A percentile compares a stretch with the other conserved stretches of the same genome.
Conservation (phyloP, 2,888 invertebrate genomes). For the Polietes domitor region DNA sequence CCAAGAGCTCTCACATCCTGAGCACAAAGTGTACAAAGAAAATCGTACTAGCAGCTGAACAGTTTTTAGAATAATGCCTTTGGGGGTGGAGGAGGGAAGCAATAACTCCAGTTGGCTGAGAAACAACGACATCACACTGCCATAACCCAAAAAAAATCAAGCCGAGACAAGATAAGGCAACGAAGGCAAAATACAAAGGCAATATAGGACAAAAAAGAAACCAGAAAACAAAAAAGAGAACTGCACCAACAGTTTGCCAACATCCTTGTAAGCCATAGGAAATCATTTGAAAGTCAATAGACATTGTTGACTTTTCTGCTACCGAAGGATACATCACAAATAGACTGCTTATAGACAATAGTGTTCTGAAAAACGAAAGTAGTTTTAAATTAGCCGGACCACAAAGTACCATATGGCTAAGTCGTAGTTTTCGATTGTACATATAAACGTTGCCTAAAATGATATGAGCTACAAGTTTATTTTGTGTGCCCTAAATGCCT, state of each 20-base stretch:
- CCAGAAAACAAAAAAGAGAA: background rate
- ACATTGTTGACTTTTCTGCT: background rate
- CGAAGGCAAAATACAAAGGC: background rate
- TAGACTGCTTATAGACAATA: background rate
- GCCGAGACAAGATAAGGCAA: background rate
- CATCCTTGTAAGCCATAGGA: background rate
- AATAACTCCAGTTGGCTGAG: background rate
- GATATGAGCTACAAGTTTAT: too few relatives aligned
- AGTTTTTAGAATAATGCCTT: background rate
- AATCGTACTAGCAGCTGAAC: background rate
- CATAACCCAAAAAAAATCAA: background rate
- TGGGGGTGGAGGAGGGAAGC: background rate
- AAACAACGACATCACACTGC: too few relatives aligned
- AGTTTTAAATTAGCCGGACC: background rate
- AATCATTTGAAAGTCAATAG: conserved; percentile 2
- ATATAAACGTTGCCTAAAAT: too few relatives aligned
- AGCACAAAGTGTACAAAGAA: background rate
- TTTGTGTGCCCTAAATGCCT: too few relatives aligned
- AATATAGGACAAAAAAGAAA: background rate
- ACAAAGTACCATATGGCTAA: too few relatives aligned
- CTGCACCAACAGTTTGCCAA: background rate
- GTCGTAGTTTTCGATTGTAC: too few relatives aligned
- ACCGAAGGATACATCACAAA: too few relatives aligned
- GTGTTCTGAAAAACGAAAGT: background rate
- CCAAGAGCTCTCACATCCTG: background rate